Base-by-base conservation (phyloP, 1,140 invertebrate species). In the Aplysia californica region DNA sequence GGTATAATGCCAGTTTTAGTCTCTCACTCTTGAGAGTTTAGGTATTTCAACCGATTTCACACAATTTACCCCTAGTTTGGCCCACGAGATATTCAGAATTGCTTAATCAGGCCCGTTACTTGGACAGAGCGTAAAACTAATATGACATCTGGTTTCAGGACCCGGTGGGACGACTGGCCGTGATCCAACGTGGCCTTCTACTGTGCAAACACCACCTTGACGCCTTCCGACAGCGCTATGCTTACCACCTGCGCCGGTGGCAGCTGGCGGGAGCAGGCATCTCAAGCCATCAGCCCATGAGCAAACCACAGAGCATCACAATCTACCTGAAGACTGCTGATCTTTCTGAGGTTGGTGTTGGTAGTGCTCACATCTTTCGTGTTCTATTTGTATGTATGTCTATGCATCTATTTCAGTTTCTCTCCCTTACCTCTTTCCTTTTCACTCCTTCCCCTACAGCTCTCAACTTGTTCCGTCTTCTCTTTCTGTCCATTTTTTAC, bases 201-300 rank as follows among this genome's bases (percentile, higher is more conserved):
- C 87, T 98, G 33, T 89, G 98, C 15, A 95, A 96, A 87, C 97
- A 96, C 5, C 96, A 98, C 90, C 91, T 98, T 79, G 96, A 98
- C 89, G 96, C 95, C 3, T 98, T 98, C 87, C 92, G 95, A 69
- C 93, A 95, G 81, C 93, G 95, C 89, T 94, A 91, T 80, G 87
- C 86, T 0, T 90, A 85, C 71, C 87, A 89, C 69, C 71, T 90
- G 50, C 82, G 87, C 35, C 85, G 82, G 72, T 89, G 86, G 95
- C 94, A 95, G 21, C 90, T 97, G 44, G 94, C 95, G 83, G 94
- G 94, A 2, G 92, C 93, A 81, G 93, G 94, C 10, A 92, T 96
- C n/a, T 92, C 92, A 3, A 90, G 56, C 92, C 94, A 89, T 92
- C 94, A 87, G 91, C 91, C 94, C 92, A 93, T 38, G 91, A 92